Conservation (phyloP, 2,797 vertebrate species). For the Sphenopsis melanotis region DNA sequence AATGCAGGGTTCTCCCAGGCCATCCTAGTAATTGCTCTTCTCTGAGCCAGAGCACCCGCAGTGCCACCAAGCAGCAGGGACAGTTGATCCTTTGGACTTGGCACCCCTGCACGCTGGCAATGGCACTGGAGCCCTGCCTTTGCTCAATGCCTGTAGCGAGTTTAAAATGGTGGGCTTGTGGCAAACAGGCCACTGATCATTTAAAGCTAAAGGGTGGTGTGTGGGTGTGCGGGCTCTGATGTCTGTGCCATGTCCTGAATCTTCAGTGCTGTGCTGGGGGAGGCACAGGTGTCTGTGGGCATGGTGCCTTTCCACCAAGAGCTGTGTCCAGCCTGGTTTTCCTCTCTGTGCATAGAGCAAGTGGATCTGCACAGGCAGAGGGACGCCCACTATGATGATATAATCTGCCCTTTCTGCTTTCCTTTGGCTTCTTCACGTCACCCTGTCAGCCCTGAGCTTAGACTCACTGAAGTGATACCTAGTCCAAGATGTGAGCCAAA, state of each 20-base stretch:
- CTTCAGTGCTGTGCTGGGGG: neutral
- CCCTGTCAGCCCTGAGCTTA: neutral
- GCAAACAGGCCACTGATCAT: neutral
- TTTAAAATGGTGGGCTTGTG: neutral
- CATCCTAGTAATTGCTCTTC: neutral
- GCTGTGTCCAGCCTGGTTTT: neutral
- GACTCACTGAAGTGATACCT: neutral
- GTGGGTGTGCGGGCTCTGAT: accelerated
- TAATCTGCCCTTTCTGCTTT: neutral
- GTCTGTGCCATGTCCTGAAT: neutral
- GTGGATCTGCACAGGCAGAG: neutral
- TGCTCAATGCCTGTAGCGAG: neutral
- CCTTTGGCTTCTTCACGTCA: neutral
- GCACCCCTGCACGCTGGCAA: accelerated
- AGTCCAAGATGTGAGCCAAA: neutral
- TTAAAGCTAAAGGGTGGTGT: accelerated
- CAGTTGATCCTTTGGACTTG: neutral
- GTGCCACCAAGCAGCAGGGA: neutral
- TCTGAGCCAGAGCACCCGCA: neutral
- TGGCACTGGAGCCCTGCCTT: neutral
- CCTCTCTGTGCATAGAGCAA: accelerated
- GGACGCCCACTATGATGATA: neutral
- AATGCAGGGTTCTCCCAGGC: neutral
- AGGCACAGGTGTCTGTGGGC: neutral
- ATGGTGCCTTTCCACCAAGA: neutral